Base-by-base conservation (phyloP, 2,797 vertebrate species). In the Syngnathus acus region DNA sequence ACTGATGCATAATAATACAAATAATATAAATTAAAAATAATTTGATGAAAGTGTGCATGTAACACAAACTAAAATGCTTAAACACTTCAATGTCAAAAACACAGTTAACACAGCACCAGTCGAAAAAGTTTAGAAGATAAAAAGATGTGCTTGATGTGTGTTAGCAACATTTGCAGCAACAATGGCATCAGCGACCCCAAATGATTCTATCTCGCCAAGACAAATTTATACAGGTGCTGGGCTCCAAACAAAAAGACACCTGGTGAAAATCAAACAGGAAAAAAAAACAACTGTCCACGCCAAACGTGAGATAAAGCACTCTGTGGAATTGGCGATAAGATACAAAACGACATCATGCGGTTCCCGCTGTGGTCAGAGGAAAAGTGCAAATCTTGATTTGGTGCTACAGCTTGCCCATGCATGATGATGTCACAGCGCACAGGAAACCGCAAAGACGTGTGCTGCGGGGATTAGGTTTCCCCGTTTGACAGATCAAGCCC, bases 231-330 rank as follows among this genome's bases (percentile, higher is more conserved):
- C 1, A 4, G 2, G 62, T 77, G 69, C 65, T 65, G 66, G 26
- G 17, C 60, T 47, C 40, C 47, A 9, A 65, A 84, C 78, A 78
- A 79, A 81, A 84, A 78, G 68, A 68, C 89, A 91, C 82, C 88
- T 88, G 89, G 73, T 81, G 75, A 89, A 91, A 91, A 78, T 72
- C 73, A 82, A 79, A 79, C 83, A 80, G 54, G 39, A 42, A 42
- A 42, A 32, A 55, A 68, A 58, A 40, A 65, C 68, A 67, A 73
- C 68, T 77, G 80, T 85, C 85, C 80, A 66, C 77, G 61, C 59
- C 70, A 60, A 53, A 9, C 8, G 62, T 63, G n/a, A 75, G 73
- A 85, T 78, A 71, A 84, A 77, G 61, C 71, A 38, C 42, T 42
- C 38, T 26, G n/a, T 17, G 13, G 13, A 26, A 45, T 45, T 32